phyloP scores from a whole-genome alignment of 2,113 vertebrate genomes.

The Pedetes capensis region DNA sequence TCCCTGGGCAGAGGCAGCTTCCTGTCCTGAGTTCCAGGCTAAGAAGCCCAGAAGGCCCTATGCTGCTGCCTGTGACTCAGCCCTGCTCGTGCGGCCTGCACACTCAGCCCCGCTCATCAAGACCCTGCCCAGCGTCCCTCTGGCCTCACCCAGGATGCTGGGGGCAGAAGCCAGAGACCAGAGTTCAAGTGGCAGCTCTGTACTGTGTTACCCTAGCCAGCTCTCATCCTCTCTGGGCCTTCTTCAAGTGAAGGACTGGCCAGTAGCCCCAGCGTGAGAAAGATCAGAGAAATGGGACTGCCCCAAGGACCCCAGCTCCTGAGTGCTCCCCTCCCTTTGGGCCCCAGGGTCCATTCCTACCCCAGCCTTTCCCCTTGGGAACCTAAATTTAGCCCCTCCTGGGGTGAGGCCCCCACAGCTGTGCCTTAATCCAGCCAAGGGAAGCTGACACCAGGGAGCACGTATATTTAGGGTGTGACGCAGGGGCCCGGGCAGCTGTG shows the following conservation, averaged over 20 bases:
- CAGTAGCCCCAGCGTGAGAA: not conserved
- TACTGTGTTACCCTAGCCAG: not conserved
- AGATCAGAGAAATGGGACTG: not conserved
- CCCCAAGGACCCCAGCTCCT: not conserved
- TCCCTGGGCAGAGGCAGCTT: constrained; percentile 50
- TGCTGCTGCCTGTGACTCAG: constrained; percentile 51
- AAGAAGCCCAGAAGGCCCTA: constrained; percentile 34
- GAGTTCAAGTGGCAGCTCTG: not conserved
- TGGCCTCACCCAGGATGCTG: not conserved
- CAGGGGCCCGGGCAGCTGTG: constrained; percentile 60
- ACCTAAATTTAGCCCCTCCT: constrained; percentile 75
- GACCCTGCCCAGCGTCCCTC: not conserved
- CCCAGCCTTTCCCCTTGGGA: constrained; percentile 38
- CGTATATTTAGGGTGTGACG: constrained; percentile 79
- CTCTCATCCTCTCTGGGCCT: not conserved
- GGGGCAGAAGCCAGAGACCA: constrained; percentile 32
- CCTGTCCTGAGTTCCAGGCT: constrained; percentile 21
- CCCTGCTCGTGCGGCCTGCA: not conserved
- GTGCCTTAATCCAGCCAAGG: constrained; percentile 73
- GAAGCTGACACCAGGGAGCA: constrained; percentile 71
- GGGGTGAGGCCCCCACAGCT: constrained; percentile 69
- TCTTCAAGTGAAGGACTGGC: not conserved
- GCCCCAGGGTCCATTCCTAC: constrained; percentile 19
- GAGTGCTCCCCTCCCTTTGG: not conserved
- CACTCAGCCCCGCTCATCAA: not conserved